Percentiles rank a stretch among this genome's conserved stretches.
phyloP scores from a whole-genome alignment of 2,113 vertebrate genomes.

The Urocitellus parryii region DNA sequence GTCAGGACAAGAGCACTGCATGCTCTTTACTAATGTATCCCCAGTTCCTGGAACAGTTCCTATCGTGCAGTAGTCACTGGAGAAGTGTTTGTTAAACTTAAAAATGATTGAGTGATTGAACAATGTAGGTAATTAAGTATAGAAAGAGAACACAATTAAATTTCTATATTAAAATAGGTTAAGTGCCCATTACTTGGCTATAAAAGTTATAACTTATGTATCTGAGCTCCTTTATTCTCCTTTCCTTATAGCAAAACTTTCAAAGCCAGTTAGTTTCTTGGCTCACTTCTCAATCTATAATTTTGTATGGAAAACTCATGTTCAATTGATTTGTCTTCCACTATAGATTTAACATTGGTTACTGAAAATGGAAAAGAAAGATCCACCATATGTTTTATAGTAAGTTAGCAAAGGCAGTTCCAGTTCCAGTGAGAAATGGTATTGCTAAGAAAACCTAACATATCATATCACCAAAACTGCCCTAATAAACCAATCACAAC shows the following conservation, averaged over 20 bases:
- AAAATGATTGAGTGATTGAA: background rate
- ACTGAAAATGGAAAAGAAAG: background rate
- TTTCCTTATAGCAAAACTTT: background rate
- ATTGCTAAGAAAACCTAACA: background rate
- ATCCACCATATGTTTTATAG: background rate
- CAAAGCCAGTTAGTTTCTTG: background rate
- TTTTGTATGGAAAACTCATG: background rate
- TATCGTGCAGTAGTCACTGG: background rate
- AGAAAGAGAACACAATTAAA: background rate
- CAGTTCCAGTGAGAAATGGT: background rate
- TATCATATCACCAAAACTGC: background rate
- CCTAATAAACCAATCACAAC: background rate
- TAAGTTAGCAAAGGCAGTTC: background rate
- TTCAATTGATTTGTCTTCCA: background rate
- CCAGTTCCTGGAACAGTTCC: background rate
- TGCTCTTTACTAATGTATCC: background rate
- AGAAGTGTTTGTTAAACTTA: background rate
- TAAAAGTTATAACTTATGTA: background rate
- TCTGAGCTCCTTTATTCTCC: background rate
- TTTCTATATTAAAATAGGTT: background rate
- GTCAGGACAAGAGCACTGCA: background rate
- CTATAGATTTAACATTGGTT: background rate
- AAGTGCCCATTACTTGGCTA: background rate
- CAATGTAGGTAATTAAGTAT: background rate
- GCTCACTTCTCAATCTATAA: background rate